These are phyloP conservation scores for Python bivittatus DNA, from an alignment of 2,113 vertebrate genomes.

Conservation along the genomic window DNA sequence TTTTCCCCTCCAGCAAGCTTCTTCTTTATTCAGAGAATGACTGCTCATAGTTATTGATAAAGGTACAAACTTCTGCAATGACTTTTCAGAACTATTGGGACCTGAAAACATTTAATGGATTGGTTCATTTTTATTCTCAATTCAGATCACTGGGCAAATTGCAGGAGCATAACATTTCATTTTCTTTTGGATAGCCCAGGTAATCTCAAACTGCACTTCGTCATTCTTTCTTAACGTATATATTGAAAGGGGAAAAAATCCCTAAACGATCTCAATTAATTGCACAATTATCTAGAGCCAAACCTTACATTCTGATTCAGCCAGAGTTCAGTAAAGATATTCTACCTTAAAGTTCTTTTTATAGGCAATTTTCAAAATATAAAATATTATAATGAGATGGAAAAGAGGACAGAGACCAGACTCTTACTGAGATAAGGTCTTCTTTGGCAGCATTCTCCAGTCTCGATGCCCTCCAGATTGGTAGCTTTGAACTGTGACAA, in stretches of 20 bases:
- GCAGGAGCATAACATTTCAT: constrained; percentile 9
- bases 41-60: constrained; percentile 63
- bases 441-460: too few species aligned
- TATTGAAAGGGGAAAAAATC: background rate
- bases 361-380: background rate
- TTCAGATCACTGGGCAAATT: constrained; percentile 25
- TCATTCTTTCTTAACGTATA: background rate
- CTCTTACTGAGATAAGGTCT: background rate
- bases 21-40: constrained; percentile 55
- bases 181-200: background rate
- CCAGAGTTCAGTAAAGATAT: background rate
- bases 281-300: background rate
- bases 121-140: constrained; percentile 30
- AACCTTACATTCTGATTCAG: background rate
- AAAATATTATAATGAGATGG: background rate
- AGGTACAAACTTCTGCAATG: constrained; percentile 50
- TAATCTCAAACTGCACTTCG: background rate
- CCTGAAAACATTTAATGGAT: constrained; percentile 43
- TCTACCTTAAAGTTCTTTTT: background rate
- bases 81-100: constrained; percentile 43
- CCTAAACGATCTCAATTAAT: too few species aligned
- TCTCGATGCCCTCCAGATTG: too few species aligned
- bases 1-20: constrained; percentile 34
- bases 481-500: too few species aligned
- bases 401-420: background rate